phyloP scores from a whole-genome alignment of 2,888 invertebrate genomes.

The Hofmannophila pseudospretella region DNA sequence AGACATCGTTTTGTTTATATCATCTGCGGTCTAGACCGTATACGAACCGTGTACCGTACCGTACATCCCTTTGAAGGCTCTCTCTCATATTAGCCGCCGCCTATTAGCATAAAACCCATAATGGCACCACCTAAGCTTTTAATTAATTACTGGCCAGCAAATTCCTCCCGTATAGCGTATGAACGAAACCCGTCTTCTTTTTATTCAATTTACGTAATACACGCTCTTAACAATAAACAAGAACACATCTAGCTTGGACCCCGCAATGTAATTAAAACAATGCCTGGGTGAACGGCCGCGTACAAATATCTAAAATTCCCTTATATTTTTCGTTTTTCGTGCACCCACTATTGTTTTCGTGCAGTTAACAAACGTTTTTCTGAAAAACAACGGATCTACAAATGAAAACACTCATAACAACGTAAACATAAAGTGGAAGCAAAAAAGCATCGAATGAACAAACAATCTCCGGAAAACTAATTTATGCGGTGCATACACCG shows the following conservation, averaged over 20 bases:
- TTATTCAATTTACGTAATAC: constrained; percentile 45
- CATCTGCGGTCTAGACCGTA: neutral
- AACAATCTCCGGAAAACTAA: constrained; percentile 74
- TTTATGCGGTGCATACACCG: constrained; percentile 65
- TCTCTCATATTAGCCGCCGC: constrained; percentile 54
- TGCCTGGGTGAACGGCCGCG: constrained; percentile 17
- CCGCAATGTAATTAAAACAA: constrained; percentile 32
- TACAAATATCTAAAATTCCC: constrained; percentile 1
- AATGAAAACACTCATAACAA: constrained; percentile 52
- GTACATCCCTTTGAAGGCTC: constrained; percentile 54
- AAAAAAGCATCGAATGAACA: constrained; percentile 58
- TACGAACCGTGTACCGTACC: constrained; percentile 18
- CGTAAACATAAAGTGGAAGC: constrained; percentile 54
- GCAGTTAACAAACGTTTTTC: constrained; percentile 18
- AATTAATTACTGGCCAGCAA: constrained; percentile 67
- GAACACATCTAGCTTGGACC: constrained; percentile 2
- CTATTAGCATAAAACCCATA: constrained; percentile 72
- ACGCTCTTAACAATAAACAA: constrained; percentile 23
- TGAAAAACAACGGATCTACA: constrained; percentile 20
- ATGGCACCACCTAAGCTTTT: constrained; percentile 63
- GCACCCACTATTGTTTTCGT: constrained; percentile 15
- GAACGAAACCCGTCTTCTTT: constrained; percentile 32
- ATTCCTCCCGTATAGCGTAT: constrained; percentile 37
- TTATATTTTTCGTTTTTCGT: constrained; percentile 8
- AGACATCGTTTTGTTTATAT: too few species aligned